These are phyloP conservation scores for Volucella inflata DNA, from an alignment of 2,888 invertebrate species.

Conservation along the genomic window DNA sequence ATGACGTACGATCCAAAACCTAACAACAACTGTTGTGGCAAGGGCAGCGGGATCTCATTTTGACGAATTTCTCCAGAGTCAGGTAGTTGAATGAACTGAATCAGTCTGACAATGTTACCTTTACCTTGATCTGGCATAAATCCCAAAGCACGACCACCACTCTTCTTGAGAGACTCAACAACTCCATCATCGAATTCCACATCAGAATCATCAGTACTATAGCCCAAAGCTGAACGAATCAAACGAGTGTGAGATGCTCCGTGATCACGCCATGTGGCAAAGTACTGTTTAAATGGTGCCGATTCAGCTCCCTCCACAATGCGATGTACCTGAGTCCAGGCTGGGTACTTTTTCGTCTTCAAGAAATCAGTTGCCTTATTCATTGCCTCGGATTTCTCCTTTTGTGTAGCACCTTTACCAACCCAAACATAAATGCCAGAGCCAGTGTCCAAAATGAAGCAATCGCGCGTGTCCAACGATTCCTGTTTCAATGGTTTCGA, in stretches of 20 bases:
- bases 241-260: conserved; percentile 87
- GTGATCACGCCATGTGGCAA: conserved; percentile 89
- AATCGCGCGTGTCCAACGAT: conserved; percentile 85
- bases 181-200: conserved; percentile 80
- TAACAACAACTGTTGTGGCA: conserved; percentile 78
- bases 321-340: conserved; percentile 88
- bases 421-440: conserved; percentile 94
- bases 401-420: conserved; percentile 89
- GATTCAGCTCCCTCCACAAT: conserved; percentile 94
- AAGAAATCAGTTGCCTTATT: conserved; percentile 88
- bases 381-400: conserved; percentile 91
- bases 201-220: conserved; percentile 81
- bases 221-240: conserved; percentile 84
- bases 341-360: conserved; percentile 89
- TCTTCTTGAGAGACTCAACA: conserved; percentile 84
- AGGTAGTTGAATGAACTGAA: conserved; percentile 78
- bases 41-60: conserved; percentile 76
- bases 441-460: conserved; percentile 91
- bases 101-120: conserved; percentile 83
- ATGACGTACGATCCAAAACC: conserved; percentile 87
- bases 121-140: conserved; percentile 91
- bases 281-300: conserved; percentile 94
- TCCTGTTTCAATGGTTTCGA: conserved; percentile 90
- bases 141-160: conserved; percentile 87
- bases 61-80: conserved; percentile 78